phyloP scores from a whole-genome alignment of 2,113 vertebrate genomes.

The Dryoscopus gambensis region DNA sequence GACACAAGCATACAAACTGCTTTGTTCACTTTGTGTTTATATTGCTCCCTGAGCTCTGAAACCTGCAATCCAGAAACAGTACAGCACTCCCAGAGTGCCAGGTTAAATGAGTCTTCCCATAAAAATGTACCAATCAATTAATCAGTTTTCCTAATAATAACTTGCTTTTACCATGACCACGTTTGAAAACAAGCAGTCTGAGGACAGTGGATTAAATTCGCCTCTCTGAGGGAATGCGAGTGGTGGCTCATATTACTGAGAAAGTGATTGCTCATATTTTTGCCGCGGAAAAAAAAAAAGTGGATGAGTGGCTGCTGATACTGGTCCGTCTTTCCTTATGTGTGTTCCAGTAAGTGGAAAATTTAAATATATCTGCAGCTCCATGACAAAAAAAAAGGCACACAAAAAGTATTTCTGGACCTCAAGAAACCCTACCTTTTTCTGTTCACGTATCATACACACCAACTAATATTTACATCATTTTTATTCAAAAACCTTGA shows the following conservation, averaged over 20 bases:
- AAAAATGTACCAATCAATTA: not conserved
- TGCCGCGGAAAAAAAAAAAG: fast-evolving
- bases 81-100: not conserved
- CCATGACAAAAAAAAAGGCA: not conserved
- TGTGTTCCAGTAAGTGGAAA: not conserved
- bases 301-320: not conserved
- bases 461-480: not conserved
- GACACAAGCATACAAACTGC: not conserved
- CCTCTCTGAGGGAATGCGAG: not conserved
- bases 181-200: not conserved
- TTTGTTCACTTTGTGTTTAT: not conserved
- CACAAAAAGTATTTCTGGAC: not conserved
- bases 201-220: not conserved
- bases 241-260: not conserved
- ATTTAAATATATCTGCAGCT: not conserved
- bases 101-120: not conserved
- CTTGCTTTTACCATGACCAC: not conserved
- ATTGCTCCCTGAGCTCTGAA: not conserved
- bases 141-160: not conserved
- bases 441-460: not conserved
- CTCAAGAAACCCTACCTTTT: not conserved
- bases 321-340: not conserved
- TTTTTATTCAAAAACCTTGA: not conserved
- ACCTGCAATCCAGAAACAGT: not conserved
- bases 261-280: not conserved